Conservation (phyloP, 2,113 vertebrate species). For the Channa argus region DNA sequence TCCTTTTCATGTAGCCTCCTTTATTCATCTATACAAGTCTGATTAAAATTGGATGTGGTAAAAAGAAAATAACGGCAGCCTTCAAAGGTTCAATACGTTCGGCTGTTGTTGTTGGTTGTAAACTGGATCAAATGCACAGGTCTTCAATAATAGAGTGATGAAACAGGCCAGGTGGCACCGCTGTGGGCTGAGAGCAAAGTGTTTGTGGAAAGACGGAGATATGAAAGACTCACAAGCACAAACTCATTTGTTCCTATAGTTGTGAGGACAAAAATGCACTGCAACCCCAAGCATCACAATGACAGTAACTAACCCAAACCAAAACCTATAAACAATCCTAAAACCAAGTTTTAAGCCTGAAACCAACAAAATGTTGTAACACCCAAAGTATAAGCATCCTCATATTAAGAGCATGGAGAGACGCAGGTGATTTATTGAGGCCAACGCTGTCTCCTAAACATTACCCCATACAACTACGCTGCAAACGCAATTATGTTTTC, state of each 20-base stretch:
- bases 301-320: no score
- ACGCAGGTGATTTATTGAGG: constrained; percentile 46
- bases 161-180: constrained; percentile 55
- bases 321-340: no score
- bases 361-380: no score
- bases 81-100: constrained; percentile 49
- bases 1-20: constrained; percentile 42
- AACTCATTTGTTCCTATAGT: no score
- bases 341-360: no score
- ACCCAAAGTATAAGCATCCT: constrained; percentile 15
- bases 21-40: constrained; percentile 36
- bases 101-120: constrained; percentile 23
- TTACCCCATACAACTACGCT: no score
- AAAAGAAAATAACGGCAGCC: constrained; percentile 21
- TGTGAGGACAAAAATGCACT: no score
- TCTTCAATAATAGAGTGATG: constrained; percentile 33
- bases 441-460: no score
- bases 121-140: constrained; percentile 61
- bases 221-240: constrained; percentile 20
- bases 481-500: no score
- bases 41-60: constrained; percentile 48
- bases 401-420: constrained; percentile 11
- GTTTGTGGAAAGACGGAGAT: constrained; percentile 23
- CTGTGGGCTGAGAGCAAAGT: constrained; percentile 10
- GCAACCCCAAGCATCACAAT: no score